Percentiles rank a stretch among this genome's conserved stretches.
Evolutionary conservation across 2,797 vertebrate genomes (phyloP).

Genomic region (Enteromius radiatus): DNA sequence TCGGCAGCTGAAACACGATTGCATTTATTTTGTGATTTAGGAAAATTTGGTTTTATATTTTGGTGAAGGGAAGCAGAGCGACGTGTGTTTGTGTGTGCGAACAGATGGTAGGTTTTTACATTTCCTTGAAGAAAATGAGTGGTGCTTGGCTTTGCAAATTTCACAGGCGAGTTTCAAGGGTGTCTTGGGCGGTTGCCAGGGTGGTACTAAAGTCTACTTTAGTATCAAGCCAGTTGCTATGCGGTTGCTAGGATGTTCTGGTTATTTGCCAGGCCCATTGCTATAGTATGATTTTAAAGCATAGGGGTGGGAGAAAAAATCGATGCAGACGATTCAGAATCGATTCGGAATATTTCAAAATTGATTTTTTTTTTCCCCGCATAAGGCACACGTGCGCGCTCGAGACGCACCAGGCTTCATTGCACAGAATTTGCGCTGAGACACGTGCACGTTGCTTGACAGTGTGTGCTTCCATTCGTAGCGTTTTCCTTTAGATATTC

Average conservation of each 20-base stretch:
- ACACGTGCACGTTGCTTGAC: too few relatives aligned
- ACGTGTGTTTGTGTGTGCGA: constrained; percentile 5
- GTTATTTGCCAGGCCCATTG: background rate
- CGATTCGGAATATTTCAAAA: too few relatives aligned
- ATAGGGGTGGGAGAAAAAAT: too few relatives aligned
- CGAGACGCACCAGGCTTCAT: too few relatives aligned
- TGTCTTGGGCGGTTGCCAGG: constrained; percentile 16
- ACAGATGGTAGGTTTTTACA: background rate
- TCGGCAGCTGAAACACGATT: constrained; percentile 2
- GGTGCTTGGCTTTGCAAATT: background rate
- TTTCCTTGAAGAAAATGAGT: background rate
- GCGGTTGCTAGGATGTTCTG: background rate
- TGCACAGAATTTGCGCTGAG: too few relatives aligned
- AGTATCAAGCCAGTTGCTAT: background rate
- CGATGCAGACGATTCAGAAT: too few relatives aligned
- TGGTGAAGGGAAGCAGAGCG: background rate
- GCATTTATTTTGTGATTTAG: background rate
- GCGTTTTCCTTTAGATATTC: too few relatives aligned
- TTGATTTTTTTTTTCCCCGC: too few relatives aligned
- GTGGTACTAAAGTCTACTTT: constrained; percentile 1
- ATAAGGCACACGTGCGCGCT: too few relatives aligned
- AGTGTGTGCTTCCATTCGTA: too few relatives aligned
- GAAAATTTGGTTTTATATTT: background rate
- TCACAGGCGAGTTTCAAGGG: background rate
- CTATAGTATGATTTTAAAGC: background rate